Base-by-base conservation (phyloP, 2,888 invertebrate species). In the Acleris emargana region DNA sequence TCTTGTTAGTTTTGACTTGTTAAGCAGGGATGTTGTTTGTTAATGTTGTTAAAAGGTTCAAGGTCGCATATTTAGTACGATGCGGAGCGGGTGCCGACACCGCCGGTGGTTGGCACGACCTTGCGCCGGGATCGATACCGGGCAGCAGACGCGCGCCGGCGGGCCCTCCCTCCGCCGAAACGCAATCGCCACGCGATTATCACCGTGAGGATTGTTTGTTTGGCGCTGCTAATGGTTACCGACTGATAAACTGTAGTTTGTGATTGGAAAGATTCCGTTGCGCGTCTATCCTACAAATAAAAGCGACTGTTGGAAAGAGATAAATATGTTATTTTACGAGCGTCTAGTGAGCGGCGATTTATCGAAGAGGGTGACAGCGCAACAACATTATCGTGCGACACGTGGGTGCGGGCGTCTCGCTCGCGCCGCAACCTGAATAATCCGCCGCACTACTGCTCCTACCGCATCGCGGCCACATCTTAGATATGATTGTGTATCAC, bases 101-200 rank as follows among this genome's bases (percentile, higher is more conserved):
- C 76, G 77, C 77, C 79, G 81, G 82, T 78, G 83, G 82, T 79
- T 79, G 84, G 84, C 84, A 82, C 85, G 83, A 83, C 83, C 82
- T 81, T 79, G 82, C 80, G 82, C 76, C 79, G 80, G 83, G 88
- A 89, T 91, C 91, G 83, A 89, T 91, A 89, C 84, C 84, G 82
- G 79, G 81, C 82, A 81, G 87, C 82, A 86, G 88, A 79, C 82
- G 84, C 86, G 86, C 87, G 83, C 86, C 88, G 88, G 81, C 83
- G 80, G 80, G 77, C 75, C 76, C 73, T 69, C 83, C 68, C 69
- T 76, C 71, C 70, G 75, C 76, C 74, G 70, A 73, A 78, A 73
- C 79, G 75, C 77, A 67, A 71, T 67, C 69, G 66, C 61, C 63
- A 55, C 49, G 76, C 82, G 80, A 82, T 84, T 82, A 86, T 83